Percentiles rank a stretch among this genome's conserved stretches.
phyloP scores from a whole-genome alignment of 2,797 vertebrate species.

The Darevskia nairensis region DNA sequence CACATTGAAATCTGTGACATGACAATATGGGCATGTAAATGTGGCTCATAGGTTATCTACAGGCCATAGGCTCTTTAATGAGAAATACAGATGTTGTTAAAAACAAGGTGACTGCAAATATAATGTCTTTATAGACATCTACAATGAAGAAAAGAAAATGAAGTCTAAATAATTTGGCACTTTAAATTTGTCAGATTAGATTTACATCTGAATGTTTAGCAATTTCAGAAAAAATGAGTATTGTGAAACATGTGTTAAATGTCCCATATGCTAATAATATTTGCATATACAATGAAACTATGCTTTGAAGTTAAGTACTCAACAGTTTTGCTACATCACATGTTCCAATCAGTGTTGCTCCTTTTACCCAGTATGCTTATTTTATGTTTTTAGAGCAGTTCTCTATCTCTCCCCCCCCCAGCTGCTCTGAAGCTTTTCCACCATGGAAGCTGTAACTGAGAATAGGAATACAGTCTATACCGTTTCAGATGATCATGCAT shows the following conservation, averaged over 20 bases:
- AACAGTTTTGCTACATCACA: not conserved
- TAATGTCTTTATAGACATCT: not conserved
- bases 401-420: not conserved
- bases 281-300: too few relatives aligned
- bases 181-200: not conserved
- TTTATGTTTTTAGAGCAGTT: slow-evolving; percentile 6
- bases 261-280: not conserved
- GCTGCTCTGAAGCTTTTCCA: not conserved
- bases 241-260: not conserved
- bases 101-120: not conserved
- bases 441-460: not conserved
- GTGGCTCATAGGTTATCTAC: not conserved
- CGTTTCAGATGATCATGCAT: slow-evolving; percentile 6
- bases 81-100: not conserved
- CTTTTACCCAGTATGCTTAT: not conserved
- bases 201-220: not conserved
- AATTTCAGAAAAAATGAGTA: not conserved
- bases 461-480: slow-evolving; percentile 18
- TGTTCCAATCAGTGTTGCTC: not conserved
- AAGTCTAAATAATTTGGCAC: not conserved
- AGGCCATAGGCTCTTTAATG: too few relatives aligned
- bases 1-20: not conserved
- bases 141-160: not conserved
- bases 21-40: too few relatives aligned
- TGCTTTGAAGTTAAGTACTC: not conserved